Percentiles rank a stretch among this genome's conserved stretches.
Evolutionary conservation across 2,888 invertebrate species (phyloP).

Genomic region (Cepaea hortensis): DNA sequence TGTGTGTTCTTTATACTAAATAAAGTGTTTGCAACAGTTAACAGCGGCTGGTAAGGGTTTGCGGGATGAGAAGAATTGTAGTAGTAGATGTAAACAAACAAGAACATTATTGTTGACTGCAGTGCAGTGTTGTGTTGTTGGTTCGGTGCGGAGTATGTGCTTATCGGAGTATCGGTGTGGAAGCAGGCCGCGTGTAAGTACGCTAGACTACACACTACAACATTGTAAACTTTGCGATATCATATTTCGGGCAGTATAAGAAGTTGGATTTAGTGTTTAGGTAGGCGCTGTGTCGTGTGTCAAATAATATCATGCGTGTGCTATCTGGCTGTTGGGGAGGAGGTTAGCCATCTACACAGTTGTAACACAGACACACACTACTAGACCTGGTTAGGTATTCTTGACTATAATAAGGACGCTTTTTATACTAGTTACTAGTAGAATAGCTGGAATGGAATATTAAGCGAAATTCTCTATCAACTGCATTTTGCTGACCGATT

Average conservation of each 20-base stretch:
- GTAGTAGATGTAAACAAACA: constrained; percentile 8
- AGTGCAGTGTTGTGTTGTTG: not conserved
- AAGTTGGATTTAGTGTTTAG: not conserved
- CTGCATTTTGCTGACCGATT: too few species aligned
- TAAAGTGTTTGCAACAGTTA: not conserved
- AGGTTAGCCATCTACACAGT: not conserved
- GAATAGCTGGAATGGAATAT: too few species aligned
- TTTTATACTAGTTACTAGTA: too few species aligned
- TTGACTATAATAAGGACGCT: too few species aligned
- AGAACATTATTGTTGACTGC: constrained; percentile 24
- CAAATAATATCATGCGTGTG: constrained; percentile 1
- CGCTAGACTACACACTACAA: too few species aligned
- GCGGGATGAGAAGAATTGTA: not conserved
- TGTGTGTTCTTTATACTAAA: not conserved
- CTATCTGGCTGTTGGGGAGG: constrained; percentile 15
- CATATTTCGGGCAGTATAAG: not conserved
- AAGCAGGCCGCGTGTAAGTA: too few species aligned
- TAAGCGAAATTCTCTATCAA: too few species aligned
- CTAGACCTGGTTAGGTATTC: too few species aligned
- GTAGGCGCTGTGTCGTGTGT: not conserved
- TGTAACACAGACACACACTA: too few species aligned
- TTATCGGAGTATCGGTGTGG: too few species aligned
- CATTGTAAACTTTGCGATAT: too few species aligned
- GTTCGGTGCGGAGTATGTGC: not conserved
- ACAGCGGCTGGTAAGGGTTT: not conserved